Conservation (phyloP, 2,797 vertebrate genomes). For the Scolopax rusticola region DNA sequence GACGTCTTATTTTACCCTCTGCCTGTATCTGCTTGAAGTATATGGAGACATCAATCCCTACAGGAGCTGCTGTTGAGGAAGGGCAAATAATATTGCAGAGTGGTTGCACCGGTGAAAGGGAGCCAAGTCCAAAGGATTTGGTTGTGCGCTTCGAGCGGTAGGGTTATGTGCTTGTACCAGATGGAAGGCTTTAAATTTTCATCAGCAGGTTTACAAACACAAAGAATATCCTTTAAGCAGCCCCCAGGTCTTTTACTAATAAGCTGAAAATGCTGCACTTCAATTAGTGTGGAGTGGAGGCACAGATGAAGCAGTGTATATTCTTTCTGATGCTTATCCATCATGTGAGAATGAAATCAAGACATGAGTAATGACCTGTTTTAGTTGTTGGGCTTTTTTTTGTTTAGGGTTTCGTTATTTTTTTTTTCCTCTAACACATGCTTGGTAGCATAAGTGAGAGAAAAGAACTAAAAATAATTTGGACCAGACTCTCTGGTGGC, state of each 20-base stretch:
- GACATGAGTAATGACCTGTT: neutral
- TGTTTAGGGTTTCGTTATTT: neutral
- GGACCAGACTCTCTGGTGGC: neutral
- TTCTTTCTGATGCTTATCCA: neutral
- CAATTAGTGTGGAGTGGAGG: conserved; percentile 12
- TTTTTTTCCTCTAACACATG: neutral
- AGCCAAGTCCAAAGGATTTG: neutral
- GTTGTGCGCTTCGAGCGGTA: neutral
- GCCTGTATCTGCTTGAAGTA: neutral
- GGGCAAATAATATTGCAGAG: neutral
- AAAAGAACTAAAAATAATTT: conserved; percentile 5
- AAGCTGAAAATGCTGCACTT: conserved; percentile 25
- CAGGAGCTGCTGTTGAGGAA: neutral
- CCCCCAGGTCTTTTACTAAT: conserved; percentile 12
- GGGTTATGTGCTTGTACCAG: neutral
- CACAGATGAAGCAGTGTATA: neutral
- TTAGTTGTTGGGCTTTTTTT: neutral
- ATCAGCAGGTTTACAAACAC: conserved; percentile 44
- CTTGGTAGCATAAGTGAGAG: neutral
- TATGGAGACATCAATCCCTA: neutral
- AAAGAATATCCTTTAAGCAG: conserved; percentile 18
- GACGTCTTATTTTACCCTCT: neutral
- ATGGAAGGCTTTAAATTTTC: conserved; percentile 64
- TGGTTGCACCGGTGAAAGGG: neutral
- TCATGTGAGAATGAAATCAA: conserved; percentile 29